Evolutionary conservation across 2,797 vertebrate species (phyloP).

Genomic region (Trichosurus vulpecula): DNA sequence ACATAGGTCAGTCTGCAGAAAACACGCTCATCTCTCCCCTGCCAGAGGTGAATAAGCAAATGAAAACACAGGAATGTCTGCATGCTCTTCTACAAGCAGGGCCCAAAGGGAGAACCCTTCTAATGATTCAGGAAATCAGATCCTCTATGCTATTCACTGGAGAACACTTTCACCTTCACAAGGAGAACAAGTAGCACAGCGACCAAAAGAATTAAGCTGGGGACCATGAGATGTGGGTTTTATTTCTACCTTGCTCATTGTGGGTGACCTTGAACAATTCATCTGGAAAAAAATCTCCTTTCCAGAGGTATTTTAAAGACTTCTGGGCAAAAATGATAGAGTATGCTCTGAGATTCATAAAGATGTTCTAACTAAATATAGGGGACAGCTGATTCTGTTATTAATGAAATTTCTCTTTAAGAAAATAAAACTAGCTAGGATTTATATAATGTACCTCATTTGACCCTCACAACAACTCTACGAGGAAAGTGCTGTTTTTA

Average conservation of each 20-base stretch:
- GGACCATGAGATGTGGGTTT: conserved; percentile 43
- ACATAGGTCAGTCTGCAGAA: conserved; percentile 24
- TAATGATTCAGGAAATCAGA: neutral
- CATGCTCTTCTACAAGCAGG: conserved; percentile 3
- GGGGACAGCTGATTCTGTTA: conserved; percentile 24
- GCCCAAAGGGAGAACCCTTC: conserved; percentile 12
- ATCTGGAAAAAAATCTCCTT: conserved; percentile 40
- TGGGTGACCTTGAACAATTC: conserved; percentile 41
- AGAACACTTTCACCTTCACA: conserved; percentile 26
- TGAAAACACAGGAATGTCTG: neutral
- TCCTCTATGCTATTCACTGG: conserved; percentile 18
- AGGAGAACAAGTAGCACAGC: neutral
- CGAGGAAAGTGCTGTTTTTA: neutral
- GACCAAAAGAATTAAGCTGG: neutral
- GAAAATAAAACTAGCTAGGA: neutral
- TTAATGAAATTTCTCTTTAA: conserved; percentile 50
- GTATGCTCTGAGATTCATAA: conserved; percentile 49
- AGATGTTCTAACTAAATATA: conserved; percentile 33
- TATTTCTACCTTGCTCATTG: conserved; percentile 34
- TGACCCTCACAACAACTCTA: neutral
- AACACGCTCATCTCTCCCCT: conserved; percentile 43
- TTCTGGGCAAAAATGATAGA: conserved; percentile 52
- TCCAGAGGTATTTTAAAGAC: conserved; percentile 40
- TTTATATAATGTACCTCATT: neutral
- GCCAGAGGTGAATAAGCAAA: conserved; percentile 33